Evolutionary conservation across 2,113 vertebrate species (phyloP).

Genomic region (Osmerus mordax): DNA sequence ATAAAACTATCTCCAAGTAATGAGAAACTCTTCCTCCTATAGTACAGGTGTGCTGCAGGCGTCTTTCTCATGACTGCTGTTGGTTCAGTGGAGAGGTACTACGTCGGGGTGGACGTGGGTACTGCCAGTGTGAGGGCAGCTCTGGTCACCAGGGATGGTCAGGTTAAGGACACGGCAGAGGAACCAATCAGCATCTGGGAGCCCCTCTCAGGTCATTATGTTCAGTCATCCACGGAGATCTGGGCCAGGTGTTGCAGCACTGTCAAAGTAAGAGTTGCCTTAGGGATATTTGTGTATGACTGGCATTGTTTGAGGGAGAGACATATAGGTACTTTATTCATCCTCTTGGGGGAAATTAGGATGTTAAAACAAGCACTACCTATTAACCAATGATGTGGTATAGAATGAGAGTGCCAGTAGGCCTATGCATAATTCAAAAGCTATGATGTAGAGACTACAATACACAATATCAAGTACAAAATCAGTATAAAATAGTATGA

Average conservation of each 20-base stretch:
- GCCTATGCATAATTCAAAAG: no score
- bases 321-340: no score
- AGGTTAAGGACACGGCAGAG: slow-evolving; percentile 72
- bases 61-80: slow-evolving; percentile 37
- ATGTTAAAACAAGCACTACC: no score
- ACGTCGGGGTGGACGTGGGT: slow-evolving; percentile 90
- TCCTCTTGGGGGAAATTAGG: no score
- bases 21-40: neutral
- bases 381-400: no score
- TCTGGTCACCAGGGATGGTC: slow-evolving; percentile 78
- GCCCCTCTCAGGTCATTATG: slow-evolving; percentile 80
- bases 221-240: slow-evolving; percentile 89
- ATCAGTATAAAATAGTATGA: no score
- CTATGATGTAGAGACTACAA: no score
- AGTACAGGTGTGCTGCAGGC: slow-evolving; percentile 4
- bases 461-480: no score
- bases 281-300: no score
- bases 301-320: no score
- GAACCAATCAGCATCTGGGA: slow-evolving; percentile 84
- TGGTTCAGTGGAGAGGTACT: slow-evolving; percentile 62
- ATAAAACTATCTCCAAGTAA: neutral
- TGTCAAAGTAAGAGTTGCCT: slow-evolving; percentile 74
- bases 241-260: slow-evolving; percentile 86
- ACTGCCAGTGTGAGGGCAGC: slow-evolving; percentile 88
- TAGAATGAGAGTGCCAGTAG: no score